phyloP scores from a whole-genome alignment of 2,888 invertebrate genomes.

The Drosophila lutescens region DNA sequence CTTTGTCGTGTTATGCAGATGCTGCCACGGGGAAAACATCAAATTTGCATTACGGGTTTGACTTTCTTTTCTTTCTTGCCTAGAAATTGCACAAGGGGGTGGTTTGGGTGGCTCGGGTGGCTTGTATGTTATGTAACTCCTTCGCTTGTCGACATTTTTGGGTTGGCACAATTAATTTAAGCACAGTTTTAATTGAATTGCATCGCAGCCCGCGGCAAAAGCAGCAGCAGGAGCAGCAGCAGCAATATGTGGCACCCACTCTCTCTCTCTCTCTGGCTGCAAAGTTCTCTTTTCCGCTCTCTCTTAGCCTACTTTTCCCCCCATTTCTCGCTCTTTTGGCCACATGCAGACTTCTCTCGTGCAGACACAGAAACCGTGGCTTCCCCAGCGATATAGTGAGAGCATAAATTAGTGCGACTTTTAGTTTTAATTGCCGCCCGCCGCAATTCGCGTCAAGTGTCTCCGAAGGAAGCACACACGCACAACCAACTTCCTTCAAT shows the following conservation, averaged over 20 bases:
- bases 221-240: neutral
- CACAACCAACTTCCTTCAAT: slow-evolving; percentile 4
- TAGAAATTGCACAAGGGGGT: slow-evolving; percentile 17
- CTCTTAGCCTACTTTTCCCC: slow-evolving; percentile 12
- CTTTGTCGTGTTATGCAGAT: slow-evolving; percentile 28
- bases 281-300: slow-evolving; percentile 11
- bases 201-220: slow-evolving; percentile 17
- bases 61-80: slow-evolving; percentile 42
- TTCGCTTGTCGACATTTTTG: slow-evolving; percentile 6
- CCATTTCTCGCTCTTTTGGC: slow-evolving; percentile 15
- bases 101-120: neutral
- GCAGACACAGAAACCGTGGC: slow-evolving; percentile 19
- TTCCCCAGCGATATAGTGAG: slow-evolving; percentile 15
- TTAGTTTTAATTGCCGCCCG: slow-evolving; percentile 48
- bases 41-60: slow-evolving; percentile 38
- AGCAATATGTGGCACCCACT: slow-evolving; percentile 13
- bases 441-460: slow-evolving; percentile 28
- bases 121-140: slow-evolving; percentile 18
- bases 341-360: slow-evolving; percentile 31
- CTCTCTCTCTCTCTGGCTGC: slow-evolving; percentile 17
- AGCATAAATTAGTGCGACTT: slow-evolving; percentile 55
- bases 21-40: slow-evolving; percentile 36
- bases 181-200: slow-evolving; percentile 43
- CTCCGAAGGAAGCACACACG: slow-evolving; percentile 23
- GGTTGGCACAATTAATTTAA: slow-evolving; percentile 39